A percentile compares a stretch with the other conserved stretches of the same genome.
phyloP scores from a whole-genome alignment of 1,140 invertebrate genomes.

The Mamestra configurata region DNA sequence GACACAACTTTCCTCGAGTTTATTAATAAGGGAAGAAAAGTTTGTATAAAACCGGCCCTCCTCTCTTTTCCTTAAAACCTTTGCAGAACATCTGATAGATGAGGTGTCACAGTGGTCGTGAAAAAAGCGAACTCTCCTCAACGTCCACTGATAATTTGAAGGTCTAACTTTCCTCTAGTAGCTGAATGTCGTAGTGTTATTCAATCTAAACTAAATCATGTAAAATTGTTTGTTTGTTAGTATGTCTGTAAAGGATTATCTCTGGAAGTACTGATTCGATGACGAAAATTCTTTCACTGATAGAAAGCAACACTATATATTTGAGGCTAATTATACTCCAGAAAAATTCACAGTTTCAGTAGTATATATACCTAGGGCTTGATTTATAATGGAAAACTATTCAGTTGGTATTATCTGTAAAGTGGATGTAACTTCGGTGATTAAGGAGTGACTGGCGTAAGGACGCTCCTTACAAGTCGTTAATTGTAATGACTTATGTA shows the following conservation, averaged over 20 bases:
- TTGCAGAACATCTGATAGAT: background rate
- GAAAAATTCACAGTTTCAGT: too few species aligned
- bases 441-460: slow-evolving; percentile 24
- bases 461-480: slow-evolving; percentile 7
- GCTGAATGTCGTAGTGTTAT: too few species aligned
- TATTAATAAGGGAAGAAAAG: slow-evolving; percentile 1
- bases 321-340: too few species aligned
- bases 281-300: too few species aligned
- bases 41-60: background rate
- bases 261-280: too few species aligned
- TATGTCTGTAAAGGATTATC: too few species aligned
- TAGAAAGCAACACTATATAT: too few species aligned
- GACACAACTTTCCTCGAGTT: background rate
- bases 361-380: too few species aligned
- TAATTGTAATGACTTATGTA: slow-evolving; percentile 26
- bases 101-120: background rate
- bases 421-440: slow-evolving; percentile 17
- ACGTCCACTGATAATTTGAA: background rate
- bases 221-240: too few species aligned
- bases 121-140: background rate
- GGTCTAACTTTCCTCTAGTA: background rate
- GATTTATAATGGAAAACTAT: slow-evolving; percentile 24
- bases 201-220: too few species aligned
- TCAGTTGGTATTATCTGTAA: slow-evolving; percentile 8
- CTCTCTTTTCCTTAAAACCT: background rate